Evolutionary conservation across 2,113 vertebrate species (phyloP).

Genomic region (Talpa occidentalis): DNA sequence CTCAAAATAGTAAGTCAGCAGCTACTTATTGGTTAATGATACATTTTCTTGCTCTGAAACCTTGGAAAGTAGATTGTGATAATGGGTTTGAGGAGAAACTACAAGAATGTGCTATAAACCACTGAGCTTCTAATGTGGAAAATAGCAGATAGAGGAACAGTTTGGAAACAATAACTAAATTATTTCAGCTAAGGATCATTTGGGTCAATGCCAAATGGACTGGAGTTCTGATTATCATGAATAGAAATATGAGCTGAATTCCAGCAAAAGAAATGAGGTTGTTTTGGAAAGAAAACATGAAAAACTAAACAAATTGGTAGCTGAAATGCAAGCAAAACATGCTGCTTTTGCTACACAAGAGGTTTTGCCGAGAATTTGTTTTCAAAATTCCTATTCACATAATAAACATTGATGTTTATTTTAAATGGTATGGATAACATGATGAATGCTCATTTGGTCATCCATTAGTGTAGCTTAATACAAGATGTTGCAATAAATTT

Average conservation of each 20-base stretch:
- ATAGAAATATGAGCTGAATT: conserved; percentile 71
- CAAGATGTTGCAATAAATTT: conserved; percentile 76
- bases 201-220: conserved; percentile 81
- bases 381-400: conserved; percentile 39
- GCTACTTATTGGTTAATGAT: not conserved
- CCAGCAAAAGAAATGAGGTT: conserved; percentile 81
- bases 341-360: conserved; percentile 73
- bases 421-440: conserved; percentile 75
- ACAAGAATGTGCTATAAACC: conserved; percentile 73
- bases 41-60: conserved; percentile 6
- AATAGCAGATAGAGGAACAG: conserved; percentile 73
- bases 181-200: conserved; percentile 78
- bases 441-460: conserved; percentile 60
- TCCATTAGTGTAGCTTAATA: conserved; percentile 53
- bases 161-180: conserved; percentile 84
- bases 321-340: conserved; percentile 78
- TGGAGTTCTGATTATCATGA: conserved; percentile 77
- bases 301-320: conserved; percentile 84
- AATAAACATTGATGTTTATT: conserved; percentile 75
- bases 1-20: not conserved
- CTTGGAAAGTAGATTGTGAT: conserved; percentile 39
- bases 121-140: conserved; percentile 68
- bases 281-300: conserved; percentile 79
- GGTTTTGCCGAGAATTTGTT: conserved; percentile 54
- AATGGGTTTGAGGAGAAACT: conserved; percentile 68